phyloP scores from a whole-genome alignment of 2,888 invertebrate genomes.

The Stenchaetothrips biformis region DNA sequence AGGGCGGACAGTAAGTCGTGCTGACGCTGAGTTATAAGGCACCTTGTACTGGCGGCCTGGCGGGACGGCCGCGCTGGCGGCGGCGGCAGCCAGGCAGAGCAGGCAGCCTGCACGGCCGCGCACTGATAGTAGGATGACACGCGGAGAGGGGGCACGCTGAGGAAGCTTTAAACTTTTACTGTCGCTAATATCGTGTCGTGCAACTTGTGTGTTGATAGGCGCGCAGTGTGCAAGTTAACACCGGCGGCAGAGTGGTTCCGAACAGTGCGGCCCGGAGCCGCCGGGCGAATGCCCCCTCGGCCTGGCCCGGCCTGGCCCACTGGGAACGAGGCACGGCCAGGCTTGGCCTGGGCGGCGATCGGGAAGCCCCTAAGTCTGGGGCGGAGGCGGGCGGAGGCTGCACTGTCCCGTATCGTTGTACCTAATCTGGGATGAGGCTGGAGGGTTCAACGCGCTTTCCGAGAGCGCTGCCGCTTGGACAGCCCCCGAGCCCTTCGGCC shows the following conservation, averaged over 20 bases:
- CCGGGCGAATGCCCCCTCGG: no score
- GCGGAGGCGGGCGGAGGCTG: neutral
- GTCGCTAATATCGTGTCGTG: conserved; percentile 5
- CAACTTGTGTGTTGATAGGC: conserved; percentile 12
- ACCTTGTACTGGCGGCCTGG: neutral
- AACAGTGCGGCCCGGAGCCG: no score
- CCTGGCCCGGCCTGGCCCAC: no score
- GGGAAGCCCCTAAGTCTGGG: neutral
- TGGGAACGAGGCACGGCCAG: no score
- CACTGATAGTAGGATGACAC: neutral
- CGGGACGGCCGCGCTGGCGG: no score
- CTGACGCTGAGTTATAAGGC: conserved; percentile 15
- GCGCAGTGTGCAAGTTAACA: no score
- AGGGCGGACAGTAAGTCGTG: conserved; percentile 2
- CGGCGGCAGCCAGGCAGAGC: neutral
- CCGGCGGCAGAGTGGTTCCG: no score
- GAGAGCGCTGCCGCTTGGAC: no score
- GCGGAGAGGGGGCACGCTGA: neutral
- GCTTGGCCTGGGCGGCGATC: neutral
- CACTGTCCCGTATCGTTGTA: neutral
- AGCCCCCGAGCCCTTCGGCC: no score
- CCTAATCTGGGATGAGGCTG: neutral
- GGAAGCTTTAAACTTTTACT: conserved; percentile 22
- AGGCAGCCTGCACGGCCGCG: neutral
- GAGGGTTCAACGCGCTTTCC: neutral